A percentile compares a stretch with the other conserved stretches of the same genome.
Conservation (phyloP, 2,113 vertebrate species). For the Anguilla japonica region DNA sequence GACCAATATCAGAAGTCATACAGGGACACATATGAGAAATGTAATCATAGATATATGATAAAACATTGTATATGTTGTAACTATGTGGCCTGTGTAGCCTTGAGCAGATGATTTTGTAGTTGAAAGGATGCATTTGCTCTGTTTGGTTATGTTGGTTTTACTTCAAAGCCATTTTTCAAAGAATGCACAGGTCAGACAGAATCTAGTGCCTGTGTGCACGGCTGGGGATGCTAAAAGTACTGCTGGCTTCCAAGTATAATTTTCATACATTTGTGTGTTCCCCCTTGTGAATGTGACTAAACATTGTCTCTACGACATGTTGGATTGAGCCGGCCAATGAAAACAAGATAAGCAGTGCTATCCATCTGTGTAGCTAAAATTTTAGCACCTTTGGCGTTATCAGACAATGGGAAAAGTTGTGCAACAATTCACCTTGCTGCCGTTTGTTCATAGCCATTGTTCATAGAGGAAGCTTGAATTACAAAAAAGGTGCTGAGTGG, state of each 20-base stretch:
- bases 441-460: slow-evolving; percentile 32
- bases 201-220: not conserved
- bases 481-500: slow-evolving; percentile 33
- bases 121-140: not conserved
- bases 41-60: not conserved
- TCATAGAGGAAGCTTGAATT: slow-evolving; percentile 39
- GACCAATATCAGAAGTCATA: not conserved
- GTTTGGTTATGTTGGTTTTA: not conserved
- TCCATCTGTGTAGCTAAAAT: not conserved
- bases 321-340: not conserved
- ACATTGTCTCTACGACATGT: not conserved
- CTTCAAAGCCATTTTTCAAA: not conserved
- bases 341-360: not conserved
- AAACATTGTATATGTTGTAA: not conserved
- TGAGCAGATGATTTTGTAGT: not conserved
- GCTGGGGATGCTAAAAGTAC: not conserved
- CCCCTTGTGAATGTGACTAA: not conserved
- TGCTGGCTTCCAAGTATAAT: not conserved
- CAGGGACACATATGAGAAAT: not conserved
- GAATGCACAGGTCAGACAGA: not conserved
- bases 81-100: not conserved
- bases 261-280: not conserved
- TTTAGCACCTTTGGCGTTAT: not conserved
- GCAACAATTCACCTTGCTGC: not conserved
- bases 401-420: not conserved